Evolutionary conservation across 2,888 invertebrate species (phyloP), one percentile per base, ranked within the genome.

Genomic region (Hydropsyche betteni): DNA sequence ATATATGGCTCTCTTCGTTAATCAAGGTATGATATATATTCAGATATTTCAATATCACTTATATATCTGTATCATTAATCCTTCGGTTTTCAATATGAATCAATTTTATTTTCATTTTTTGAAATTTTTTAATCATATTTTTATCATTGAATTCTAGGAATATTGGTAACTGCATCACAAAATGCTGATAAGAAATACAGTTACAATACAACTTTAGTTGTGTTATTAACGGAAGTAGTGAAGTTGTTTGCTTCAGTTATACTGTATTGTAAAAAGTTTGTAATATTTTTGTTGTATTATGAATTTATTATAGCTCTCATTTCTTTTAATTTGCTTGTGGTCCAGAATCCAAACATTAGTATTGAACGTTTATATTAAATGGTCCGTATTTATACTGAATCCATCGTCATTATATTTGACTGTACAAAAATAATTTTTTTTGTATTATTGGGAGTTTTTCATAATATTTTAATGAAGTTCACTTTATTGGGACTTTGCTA

Each of bases 91-190:
- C 2, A 24, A 24, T 24, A 24, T 24, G 24, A 24, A 24, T 24
- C 24, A 2, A 24, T 24, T 24, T 24, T 24, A 24, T 24, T 24
- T 24, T 24, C 24, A 24, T 44, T 44, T 44, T 44, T 44, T 4
- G 6, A 44, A 2, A 4, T 44, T 5, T 6, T 44, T 44, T 44
- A 44, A 4, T 44, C 2, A 44, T 44, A 2, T 8, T 69, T 38
- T 51, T 58, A 53, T 69, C 44, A 58, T 73, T 70, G 73, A 61
- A 1, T 88, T 89, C 4, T 83, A 97, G 97, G 97, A 82, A 93
- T 97, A 80, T 90, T 98, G 81, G 93, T 97, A 14, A 97, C 95
- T 69, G 95, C 95, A 80, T 96, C 97, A 0, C 96, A 97, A 85
- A 90, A 91, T 80, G 88, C 90, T 70, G 91, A 92, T 83, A 93